phyloP scores from a whole-genome alignment of 37 sponge, comb jelly and placozoan species.

The Dysidea cf. avara region DNA sequence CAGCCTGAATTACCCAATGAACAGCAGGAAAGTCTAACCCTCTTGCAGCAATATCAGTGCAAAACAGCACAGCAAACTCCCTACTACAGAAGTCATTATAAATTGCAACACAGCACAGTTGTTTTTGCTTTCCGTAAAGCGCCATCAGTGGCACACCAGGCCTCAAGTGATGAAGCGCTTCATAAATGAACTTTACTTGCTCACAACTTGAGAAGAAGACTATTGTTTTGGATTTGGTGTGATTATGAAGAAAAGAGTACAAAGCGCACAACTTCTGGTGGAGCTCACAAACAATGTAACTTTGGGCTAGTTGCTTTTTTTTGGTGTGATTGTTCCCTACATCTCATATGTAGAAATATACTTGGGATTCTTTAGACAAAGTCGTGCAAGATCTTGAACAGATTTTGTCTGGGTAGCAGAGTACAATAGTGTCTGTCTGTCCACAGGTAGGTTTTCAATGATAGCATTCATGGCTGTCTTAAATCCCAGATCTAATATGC shows the following conservation, averaged over 20 bases:
- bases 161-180: constrained; percentile 74
- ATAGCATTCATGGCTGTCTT: constrained; percentile 80
- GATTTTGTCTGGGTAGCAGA: constrained; percentile 95
- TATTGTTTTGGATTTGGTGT: constrained; percentile 72
- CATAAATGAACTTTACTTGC: constrained; percentile 91
- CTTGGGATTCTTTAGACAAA: constrained; percentile 69
- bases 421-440: constrained; percentile 93
- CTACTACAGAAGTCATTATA: constrained; percentile 88
- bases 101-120: constrained; percentile 77
- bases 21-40: constrained; percentile 96
- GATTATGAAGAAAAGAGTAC: constrained; percentile 83
- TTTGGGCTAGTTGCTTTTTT: constrained; percentile 71
- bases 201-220: constrained; percentile 97
- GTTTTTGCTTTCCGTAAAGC: constrained; percentile 91
- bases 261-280: constrained; percentile 75
- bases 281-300: constrained; percentile 79
- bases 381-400: constrained; percentile 65
- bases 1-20: constrained; percentile 96
- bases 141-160: constrained; percentile 95
- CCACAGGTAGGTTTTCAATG: constrained; percentile 80
- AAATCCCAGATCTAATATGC: constrained; percentile 95
- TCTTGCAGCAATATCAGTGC: constrained; percentile 95
- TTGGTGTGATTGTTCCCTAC: constrained; percentile 64
- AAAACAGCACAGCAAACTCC: constrained; percentile 80
- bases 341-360: constrained; percentile 75